These are phyloP conservation scores for Phengaris arion DNA, from an alignment of 2,888 invertebrate genomes.

Conservation along the genomic window DNA sequence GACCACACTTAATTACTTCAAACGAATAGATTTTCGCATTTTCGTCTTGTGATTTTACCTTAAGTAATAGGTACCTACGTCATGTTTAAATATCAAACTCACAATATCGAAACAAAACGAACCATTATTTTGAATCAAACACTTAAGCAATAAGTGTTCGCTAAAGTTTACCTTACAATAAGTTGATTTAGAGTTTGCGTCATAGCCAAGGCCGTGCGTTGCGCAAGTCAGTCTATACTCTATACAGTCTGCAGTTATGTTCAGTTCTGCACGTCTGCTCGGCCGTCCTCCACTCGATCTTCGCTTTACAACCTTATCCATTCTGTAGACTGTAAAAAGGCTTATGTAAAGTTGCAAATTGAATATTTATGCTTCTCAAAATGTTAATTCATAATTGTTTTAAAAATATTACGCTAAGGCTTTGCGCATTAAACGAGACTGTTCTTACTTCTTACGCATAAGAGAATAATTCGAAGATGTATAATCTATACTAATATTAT, in stretches of 20 bases:
- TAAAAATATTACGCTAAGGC: not conserved
- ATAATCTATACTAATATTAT: too few species aligned
- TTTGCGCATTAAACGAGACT: not conserved
- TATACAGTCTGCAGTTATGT: slow-evolving; percentile 28
- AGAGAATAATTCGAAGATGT: not conserved
- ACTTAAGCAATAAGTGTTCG: not conserved
- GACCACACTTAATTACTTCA: too few species aligned
- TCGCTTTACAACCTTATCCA: slow-evolving; percentile 32
- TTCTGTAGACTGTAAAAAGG: slow-evolving; percentile 24
- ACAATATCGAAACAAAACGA: not conserved
- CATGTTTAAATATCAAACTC: not conserved
- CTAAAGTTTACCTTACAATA: slow-evolving; percentile 13
- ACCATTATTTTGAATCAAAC: not conserved
- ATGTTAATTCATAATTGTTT: slow-evolving; percentile 5
- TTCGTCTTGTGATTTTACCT: not conserved
- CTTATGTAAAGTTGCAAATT: slow-evolving; percentile 20
- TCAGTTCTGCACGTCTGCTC: slow-evolving; percentile 31
- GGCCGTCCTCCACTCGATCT: slow-evolving; percentile 36
- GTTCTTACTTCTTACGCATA: not conserved
- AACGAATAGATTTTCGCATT: not conserved
- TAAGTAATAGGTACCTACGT: not conserved
- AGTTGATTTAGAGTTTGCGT: slow-evolving; percentile 24
- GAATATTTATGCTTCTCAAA: slow-evolving; percentile 23
- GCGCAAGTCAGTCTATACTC: slow-evolving; percentile 30
- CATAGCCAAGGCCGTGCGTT: not conserved